Evolutionary conservation across 2,888 invertebrate species (phyloP).

Genomic region (Mythimna albipuncta): DNA sequence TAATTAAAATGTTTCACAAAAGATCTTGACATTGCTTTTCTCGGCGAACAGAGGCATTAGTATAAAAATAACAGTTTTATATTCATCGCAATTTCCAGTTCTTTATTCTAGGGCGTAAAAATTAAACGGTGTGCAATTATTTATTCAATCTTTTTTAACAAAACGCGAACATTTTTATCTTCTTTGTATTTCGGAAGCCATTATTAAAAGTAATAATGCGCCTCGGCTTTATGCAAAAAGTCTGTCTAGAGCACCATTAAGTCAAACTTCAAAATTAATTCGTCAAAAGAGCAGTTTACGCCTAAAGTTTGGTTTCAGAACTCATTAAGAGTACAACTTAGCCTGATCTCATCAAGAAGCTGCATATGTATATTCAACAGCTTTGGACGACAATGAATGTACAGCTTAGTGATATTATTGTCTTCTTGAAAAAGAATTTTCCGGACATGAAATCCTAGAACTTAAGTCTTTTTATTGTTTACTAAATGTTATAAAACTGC

Average conservation of each 20-base stretch:
- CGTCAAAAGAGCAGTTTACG: conserved; percentile 69
- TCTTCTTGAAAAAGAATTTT: background rate
- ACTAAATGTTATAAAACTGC: background rate
- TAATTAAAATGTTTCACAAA: conserved; percentile 53
- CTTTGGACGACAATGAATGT: conserved; percentile 22
- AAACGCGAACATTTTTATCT: conserved; percentile 52
- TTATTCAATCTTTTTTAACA: conserved; percentile 39
- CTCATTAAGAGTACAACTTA: conserved; percentile 66
- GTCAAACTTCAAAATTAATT: conserved; percentile 70
- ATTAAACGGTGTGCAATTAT: conserved; percentile 41
- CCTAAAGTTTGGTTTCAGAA: conserved; percentile 62
- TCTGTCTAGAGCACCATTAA: conserved; percentile 63
- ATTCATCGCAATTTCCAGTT: conserved; percentile 31
- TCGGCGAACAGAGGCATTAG: conserved; percentile 6
- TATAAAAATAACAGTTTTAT: conserved; percentile 30
- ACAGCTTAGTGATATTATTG: background rate
- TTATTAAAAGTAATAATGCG: conserved; percentile 65
- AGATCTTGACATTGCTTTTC: conserved; percentile 36
- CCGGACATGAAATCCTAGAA: background rate
- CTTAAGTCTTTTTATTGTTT: background rate
- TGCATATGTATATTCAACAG: conserved; percentile 45
- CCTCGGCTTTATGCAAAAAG: conserved; percentile 59
- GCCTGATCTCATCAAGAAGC: conserved; percentile 37
- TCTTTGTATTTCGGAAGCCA: conserved; percentile 52
- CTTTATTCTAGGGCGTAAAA: conserved; percentile 27